Evolutionary conservation across 1,140 invertebrate species (phyloP), one percentile per base, ranked within the genome.

Genomic region (Tetragonula clypearis): DNA sequence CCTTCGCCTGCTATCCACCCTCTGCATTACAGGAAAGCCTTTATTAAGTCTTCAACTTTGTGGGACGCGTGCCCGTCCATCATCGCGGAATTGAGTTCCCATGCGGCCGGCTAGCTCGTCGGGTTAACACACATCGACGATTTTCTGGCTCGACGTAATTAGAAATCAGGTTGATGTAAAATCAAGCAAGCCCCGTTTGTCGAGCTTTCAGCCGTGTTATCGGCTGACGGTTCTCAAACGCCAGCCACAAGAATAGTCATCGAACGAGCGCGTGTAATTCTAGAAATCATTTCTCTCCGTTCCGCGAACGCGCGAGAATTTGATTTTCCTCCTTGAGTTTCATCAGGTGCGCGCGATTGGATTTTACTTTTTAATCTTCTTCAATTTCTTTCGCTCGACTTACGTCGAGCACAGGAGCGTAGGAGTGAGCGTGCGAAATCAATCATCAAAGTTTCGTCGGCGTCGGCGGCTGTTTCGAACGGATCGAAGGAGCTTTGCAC

Each of bases 41-140:
- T 93, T 93, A 93, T 93, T 92, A 93, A 93, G 92, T 92, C 92
- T 92, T 93, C 88, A 92, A 83, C 88, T 90, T 90, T 74, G 85
- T 86, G 86, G 87, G 85, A 91, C 90, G 90, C 88, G 91, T 93
- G 91, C 88, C 91, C 87, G 92, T 93, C 93, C 90, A 91, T 93
- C 92, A 93, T 81, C 78, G 79, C 81, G 76, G 88, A 90, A 91
- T 90, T 89, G 88, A 90, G 86, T 85, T 88, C 71, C 83, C 66
- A 80, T 79, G 72, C 26, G 41, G 85, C 62, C 17, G 77, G 82
- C 66, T 56, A 41, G 77, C 84, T 85, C 87, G 58, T 85, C 87
- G 58, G 84, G 77, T 85, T 62, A 89, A 89, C 85, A 65, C 85
- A 87, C 85, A 87, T 88, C 73, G 79, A 85, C 79, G 74, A 79